phyloP scores from a whole-genome alignment of 2,797 vertebrate species.

The Bradypodion pumilum region DNA sequence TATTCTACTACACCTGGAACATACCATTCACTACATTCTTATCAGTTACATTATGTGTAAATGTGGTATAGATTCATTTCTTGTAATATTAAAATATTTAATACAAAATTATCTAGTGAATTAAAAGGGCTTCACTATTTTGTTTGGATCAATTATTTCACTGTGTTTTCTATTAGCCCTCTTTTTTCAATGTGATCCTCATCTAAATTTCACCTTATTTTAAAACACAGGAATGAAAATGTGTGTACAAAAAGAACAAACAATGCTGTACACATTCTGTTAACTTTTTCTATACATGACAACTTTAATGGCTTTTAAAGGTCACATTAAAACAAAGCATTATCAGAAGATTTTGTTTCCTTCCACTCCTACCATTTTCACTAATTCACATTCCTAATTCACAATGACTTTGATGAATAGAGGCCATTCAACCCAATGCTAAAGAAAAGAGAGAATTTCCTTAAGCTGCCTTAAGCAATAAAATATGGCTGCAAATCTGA shows the following conservation, averaged over 20 bases:
- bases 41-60: not conserved
- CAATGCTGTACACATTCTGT: not conserved
- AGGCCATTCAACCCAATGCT: not conserved
- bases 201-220: not conserved
- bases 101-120: not conserved
- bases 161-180: constrained; percentile 8
- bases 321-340: constrained; percentile 27
- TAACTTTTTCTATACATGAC: not conserved
- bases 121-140: not conserved
- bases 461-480: not conserved
- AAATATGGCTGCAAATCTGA: not conserved
- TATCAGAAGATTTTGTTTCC: not conserved
- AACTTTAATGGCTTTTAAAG: constrained; percentile 8
- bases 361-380: not conserved
- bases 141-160: not conserved
- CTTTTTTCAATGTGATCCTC: constrained; percentile 16
- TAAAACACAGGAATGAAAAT: not conserved
- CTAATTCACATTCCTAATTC: not conserved
- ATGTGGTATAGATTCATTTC: not conserved
- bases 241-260: not conserved
- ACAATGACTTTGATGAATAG: not conserved
- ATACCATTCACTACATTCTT: no score
- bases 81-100: not conserved
- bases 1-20: not conserved
- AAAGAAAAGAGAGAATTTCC: not conserved